phyloP scores from a whole-genome alignment of 2,888 invertebrate genomes.

The Aporophyla nigra region DNA sequence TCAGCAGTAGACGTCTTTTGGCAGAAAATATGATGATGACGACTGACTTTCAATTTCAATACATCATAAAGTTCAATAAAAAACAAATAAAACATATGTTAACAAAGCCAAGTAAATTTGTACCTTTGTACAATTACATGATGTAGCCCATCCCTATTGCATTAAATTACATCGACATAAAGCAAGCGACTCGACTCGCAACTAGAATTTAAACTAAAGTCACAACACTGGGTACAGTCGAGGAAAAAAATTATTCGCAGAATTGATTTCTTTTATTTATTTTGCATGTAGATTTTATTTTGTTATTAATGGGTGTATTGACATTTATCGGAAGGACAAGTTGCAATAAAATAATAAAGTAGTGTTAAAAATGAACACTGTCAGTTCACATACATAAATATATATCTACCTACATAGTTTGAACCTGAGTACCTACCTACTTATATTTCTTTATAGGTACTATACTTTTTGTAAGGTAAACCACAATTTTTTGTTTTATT shows the following conservation, averaged over 20 bases:
- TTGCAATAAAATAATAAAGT: not conserved
- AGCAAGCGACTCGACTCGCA: conserved; percentile 67
- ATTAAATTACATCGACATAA: conserved; percentile 73
- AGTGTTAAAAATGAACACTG: not conserved
- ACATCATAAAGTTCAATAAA: not conserved
- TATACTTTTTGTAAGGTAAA: not conserved
- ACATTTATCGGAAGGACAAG: conserved; percentile 12
- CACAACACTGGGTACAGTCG: conserved; percentile 63
- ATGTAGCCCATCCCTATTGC: conserved; percentile 70
- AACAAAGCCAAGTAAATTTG: conserved; percentile 40
- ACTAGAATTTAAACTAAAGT: conserved; percentile 74
- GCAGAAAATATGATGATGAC: no score
- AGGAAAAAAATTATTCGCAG: conserved; percentile 44
- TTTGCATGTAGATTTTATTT: conserved; percentile 32
- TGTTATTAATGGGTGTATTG: conserved; percentile 44
- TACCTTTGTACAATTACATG: conserved; percentile 25
- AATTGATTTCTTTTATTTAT: conserved; percentile 44
- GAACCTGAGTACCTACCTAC: not conserved
- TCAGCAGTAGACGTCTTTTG: no score
- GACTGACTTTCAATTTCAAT: conserved; percentile 1
- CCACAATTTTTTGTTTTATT: not conserved
- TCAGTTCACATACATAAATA: not conserved
- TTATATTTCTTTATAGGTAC: not conserved
- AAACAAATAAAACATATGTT: not conserved
- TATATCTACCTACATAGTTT: not conserved